These are phyloP conservation scores for Hypena proboscidalis DNA, from an alignment of 2,888 invertebrate genomes.

Conservation along the genomic window DNA sequence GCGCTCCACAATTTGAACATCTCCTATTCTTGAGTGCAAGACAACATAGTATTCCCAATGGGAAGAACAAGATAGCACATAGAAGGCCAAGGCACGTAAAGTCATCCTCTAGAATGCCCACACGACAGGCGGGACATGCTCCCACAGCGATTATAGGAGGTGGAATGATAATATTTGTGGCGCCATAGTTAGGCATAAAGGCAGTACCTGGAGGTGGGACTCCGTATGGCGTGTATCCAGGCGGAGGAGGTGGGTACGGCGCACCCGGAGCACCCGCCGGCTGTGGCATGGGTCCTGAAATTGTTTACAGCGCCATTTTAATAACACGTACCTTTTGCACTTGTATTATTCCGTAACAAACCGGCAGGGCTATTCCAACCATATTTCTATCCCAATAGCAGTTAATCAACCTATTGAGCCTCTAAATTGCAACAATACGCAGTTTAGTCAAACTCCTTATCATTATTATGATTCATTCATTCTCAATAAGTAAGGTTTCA, in stretches of 20 bases:
- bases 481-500: conserved; percentile 42
- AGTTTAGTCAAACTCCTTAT: conserved; percentile 56
- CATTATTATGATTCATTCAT: conserved; percentile 61
- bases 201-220: conserved; percentile 67
- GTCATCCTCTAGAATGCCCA: conserved; percentile 94
- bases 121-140: conserved; percentile 95
- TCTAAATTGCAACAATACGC: conserved; percentile 39
- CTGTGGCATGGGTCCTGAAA: conserved; percentile 39
- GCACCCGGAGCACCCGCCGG: conserved; percentile 47
- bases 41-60: conserved; percentile 94
- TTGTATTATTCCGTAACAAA: conserved; percentile 1
- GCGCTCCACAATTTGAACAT: conserved; percentile 95
- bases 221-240: conserved; percentile 83
- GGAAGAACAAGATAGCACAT: conserved; percentile 95
- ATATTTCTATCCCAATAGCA: not conserved
- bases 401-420: conserved; percentile 10
- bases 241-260: conserved; percentile 79
- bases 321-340: not conserved
- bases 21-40: conserved; percentile 92
- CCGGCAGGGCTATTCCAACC: not conserved
- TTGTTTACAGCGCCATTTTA: conserved; percentile 12
- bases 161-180: conserved; percentile 87
- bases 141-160: conserved; percentile 93
- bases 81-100: conserved; percentile 93
- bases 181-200: conserved; percentile 86